Percentiles rank a stretch among this genome's conserved stretches.
These are phyloP conservation scores for Drosophila nr. perissopoda DNA, from an alignment of 2,888 invertebrate species.

Conservation along the genomic window DNA sequence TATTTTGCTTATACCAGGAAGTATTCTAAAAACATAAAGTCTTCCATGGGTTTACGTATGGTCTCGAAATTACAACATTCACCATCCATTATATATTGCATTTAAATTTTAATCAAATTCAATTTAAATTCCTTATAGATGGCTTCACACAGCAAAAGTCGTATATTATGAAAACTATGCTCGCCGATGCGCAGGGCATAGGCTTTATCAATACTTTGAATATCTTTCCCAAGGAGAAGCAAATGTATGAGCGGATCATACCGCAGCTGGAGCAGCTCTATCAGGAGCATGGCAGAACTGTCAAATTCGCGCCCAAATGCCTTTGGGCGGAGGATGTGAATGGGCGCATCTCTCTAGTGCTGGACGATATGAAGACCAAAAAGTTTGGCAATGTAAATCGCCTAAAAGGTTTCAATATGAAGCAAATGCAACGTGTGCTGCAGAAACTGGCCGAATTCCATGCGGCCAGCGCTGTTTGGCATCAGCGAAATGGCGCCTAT, in stretches of 20 bases:
- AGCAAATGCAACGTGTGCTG: conserved; percentile 80
- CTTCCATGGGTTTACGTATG: neutral
- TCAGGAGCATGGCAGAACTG: conserved; percentile 61
- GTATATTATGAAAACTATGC: conserved; percentile 81
- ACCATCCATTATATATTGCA: neutral
- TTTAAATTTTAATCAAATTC: neutral
- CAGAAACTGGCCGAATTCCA: conserved; percentile 83
- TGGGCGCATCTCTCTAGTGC: conserved; percentile 75
- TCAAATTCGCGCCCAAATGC: conserved; percentile 81
- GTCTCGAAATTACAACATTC: neutral
- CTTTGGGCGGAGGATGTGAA: conserved; percentile 74
- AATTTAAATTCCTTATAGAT: conserved; percentile 57
- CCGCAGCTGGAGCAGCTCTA: conserved; percentile 82
- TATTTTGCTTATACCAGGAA: neutral
- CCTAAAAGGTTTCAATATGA: conserved; percentile 80
- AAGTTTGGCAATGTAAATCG: conserved; percentile 82
- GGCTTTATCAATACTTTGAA: conserved; percentile 78
- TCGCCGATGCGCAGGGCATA: conserved; percentile 73
- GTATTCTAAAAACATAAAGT: neutral
- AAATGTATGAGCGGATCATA: conserved; percentile 81
- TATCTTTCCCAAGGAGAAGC: conserved; percentile 82
- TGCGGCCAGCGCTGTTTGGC: conserved; percentile 81
- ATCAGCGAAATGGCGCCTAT: conserved; percentile 73
- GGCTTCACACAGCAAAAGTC: conserved; percentile 77
- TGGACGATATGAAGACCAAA: conserved; percentile 80